Base-by-base conservation (phyloP, 2,888 invertebrate species). In the Andrena haemorrhoa region DNA sequence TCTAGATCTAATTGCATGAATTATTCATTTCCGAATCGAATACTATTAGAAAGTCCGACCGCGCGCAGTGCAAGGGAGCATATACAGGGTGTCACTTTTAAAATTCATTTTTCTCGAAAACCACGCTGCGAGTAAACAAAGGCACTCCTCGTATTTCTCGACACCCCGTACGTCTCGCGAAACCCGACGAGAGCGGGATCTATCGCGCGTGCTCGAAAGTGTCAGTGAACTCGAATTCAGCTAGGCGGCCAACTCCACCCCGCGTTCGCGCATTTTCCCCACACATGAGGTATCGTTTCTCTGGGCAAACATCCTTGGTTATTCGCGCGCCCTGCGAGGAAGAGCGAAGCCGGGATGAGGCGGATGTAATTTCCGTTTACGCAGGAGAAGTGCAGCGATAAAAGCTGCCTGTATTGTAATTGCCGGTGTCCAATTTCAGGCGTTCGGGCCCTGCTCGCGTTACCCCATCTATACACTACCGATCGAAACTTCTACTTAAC, bases 201-300 rank as follows among this genome's bases (percentile, higher is more conserved):
- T 73, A 85, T 75, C 76, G 88, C 88, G 88, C 88, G 85, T 87
- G 88, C 88, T 85, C 83, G 65, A 79, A 80, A 85, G 84, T 88
- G 88, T 88, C 88, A 88, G 75, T 88, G 88, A 88, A 88, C 88
- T 85, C 85, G 64, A 84, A 83, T 83, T 70, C 77, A 77, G 69
- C 79, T 83, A 79, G 78, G 70, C 77, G 61, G 60, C 61, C 26
- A 56, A 76, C 75, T 61, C 66, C 77, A 12, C 35, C 75, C 64
- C 60, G 12, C 53, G 20, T 20, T 6, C 26, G 56, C 69, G 20
- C 29, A 49, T 64, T 75, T 65, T 49, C 47, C 33, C 10, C 23
- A 26, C 23, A 23, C 29, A n/a, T 12, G 31, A 29, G 10, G 23
- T 74, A 66, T 74, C 53, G 60, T 33, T 65, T 47, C 60, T 23